Evolutionary conservation across 2,888 invertebrate species (phyloP).

Genomic region (Drosophila bunnanda): DNA sequence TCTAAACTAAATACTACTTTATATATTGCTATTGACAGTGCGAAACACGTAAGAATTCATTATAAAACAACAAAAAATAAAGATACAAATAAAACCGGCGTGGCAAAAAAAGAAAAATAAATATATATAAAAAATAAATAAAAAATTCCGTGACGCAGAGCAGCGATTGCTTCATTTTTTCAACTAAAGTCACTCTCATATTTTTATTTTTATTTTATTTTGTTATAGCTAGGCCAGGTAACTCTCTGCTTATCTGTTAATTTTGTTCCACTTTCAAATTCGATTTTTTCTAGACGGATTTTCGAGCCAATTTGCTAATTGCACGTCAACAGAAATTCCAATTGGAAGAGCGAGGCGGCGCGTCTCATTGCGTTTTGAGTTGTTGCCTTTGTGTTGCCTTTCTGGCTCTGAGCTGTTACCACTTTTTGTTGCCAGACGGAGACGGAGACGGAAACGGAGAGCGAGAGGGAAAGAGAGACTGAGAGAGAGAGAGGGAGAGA

Average conservation of each 20-base stretch:
- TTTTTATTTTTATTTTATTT: neutral
- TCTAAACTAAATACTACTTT: neutral
- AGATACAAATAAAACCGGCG: conserved; percentile 55
- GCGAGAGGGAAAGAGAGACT: neutral
- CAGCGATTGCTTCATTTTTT: conserved; percentile 5
- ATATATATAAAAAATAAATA: conserved; percentile 12
- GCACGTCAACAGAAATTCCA: conserved; percentile 52
- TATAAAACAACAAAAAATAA: conserved; percentile 24
- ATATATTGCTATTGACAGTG: conserved; percentile 1
- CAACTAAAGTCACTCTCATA: conserved; percentile 2
- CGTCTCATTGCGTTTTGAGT: conserved; percentile 31
- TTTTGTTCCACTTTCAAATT: neutral
- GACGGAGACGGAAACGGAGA: neutral
- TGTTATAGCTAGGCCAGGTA: conserved; percentile 42
- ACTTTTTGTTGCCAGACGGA: conserved; percentile 34
- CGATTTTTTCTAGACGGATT: conserved; percentile 14
- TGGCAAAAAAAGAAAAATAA: conserved; percentile 50
- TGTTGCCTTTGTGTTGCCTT: conserved; percentile 24
- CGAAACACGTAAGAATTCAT: conserved; percentile 10
- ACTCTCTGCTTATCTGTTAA: neutral
- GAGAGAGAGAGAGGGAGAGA: conserved; percentile 12
- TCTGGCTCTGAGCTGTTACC: conserved; percentile 39
- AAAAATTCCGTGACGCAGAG: conserved; percentile 14
- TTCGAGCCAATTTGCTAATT: conserved; percentile 48
- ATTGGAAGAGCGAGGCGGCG: conserved; percentile 29